phyloP scores from a whole-genome alignment of 2,113 vertebrate genomes.

The Clarias magur region DNA sequence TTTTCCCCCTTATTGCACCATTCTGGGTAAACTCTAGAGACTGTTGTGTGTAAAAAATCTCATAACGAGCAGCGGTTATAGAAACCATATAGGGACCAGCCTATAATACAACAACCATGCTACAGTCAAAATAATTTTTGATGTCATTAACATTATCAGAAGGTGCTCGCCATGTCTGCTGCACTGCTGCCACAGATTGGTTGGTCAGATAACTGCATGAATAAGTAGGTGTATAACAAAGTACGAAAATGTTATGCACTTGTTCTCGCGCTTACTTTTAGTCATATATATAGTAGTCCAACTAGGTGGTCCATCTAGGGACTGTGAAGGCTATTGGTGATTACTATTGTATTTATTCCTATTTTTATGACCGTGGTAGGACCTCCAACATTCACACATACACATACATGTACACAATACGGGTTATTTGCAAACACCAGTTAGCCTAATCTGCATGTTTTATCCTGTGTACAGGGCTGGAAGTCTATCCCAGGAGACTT shows the following conservation, averaged over 20 bases:
- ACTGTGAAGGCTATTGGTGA: too few species aligned
- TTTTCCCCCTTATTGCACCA: neutral
- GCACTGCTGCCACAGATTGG: neutral
- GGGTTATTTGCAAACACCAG: too few species aligned
- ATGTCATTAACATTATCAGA: neutral
- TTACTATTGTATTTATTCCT: too few species aligned
- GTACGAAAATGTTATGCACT: neutral
- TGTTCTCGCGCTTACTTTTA: neutral
- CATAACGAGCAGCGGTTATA: neutral
- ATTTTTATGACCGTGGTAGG: too few species aligned
- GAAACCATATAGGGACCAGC: neutral
- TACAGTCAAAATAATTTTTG: neutral
- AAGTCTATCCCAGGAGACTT: too few species aligned
- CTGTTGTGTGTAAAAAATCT: neutral
- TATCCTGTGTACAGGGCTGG: too few species aligned
- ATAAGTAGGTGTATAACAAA: neutral
- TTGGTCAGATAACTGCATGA: neutral
- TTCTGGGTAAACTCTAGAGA: neutral
- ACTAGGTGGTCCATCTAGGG: too few species aligned
- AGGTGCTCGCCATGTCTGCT: neutral
- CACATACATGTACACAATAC: too few species aligned
- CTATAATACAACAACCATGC: neutral
- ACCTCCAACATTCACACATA: too few species aligned
- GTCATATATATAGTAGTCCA: neutral
- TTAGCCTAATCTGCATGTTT: too few species aligned